Evolutionary conservation across 2,113 vertebrate genomes (phyloP).

Genomic region (Bothrops jararaca): DNA sequence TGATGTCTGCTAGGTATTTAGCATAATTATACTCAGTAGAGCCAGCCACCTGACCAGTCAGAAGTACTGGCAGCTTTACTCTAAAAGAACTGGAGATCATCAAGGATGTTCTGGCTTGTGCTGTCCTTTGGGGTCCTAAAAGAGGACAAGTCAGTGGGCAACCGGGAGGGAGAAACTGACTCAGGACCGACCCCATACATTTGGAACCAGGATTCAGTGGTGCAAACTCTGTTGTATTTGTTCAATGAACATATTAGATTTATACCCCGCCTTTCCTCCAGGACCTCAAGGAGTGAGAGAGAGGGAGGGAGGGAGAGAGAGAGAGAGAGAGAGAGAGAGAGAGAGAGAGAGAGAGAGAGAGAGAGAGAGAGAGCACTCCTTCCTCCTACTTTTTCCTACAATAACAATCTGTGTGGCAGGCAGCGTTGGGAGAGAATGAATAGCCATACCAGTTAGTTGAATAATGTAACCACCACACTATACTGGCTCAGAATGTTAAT

Average conservation of each 20-base stretch:
- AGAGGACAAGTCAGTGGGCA: background rate
- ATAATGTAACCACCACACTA: background rate
- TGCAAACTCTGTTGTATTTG: background rate
- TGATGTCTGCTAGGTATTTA: background rate
- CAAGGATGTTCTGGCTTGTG: background rate
- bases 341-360: background rate
- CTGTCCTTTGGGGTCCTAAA: background rate
- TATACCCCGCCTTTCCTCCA: background rate
- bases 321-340: background rate
- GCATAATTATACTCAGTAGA: background rate
- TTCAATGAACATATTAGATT: background rate
- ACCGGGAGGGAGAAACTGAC: background rate
- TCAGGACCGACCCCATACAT: background rate
- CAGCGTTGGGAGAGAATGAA: background rate
- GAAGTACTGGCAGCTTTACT: background rate
- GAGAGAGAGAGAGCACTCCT: background rate
- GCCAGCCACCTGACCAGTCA: background rate
- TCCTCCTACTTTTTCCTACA: background rate
- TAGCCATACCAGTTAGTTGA: background rate
- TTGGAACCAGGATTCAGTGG: background rate
- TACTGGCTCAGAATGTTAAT: background rate
- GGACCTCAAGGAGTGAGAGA: background rate
- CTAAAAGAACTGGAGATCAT: background rate
- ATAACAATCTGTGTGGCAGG: background rate
- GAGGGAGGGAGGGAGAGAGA: background rate